phyloP scores from a whole-genome alignment of 2,797 vertebrate species.

The Sebastes dallii region DNA sequence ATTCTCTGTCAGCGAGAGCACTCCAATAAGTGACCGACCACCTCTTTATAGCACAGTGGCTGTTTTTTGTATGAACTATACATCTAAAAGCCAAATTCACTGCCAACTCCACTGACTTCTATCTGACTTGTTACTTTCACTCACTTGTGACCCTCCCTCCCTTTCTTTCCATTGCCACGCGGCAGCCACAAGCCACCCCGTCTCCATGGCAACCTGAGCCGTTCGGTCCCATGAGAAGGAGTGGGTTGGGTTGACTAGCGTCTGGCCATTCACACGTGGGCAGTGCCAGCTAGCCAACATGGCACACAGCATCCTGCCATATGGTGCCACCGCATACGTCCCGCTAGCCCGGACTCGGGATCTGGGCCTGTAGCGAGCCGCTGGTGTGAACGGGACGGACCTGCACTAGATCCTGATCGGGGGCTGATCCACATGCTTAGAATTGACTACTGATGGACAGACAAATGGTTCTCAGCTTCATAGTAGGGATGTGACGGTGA shows the following conservation, averaged over 20 bases:
- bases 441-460: background rate
- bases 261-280: slow-evolving; percentile 84
- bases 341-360: slow-evolving; percentile 68
- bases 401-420: slow-evolving; percentile 52
- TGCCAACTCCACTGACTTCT: slow-evolving; percentile 59
- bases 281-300: slow-evolving; percentile 86
- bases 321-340: slow-evolving; percentile 85
- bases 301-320: slow-evolving; percentile 86
- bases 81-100: slow-evolving; percentile 45
- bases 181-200: slow-evolving; percentile 77
- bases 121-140: slow-evolving; percentile 71
- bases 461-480: background rate
- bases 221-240: slow-evolving; percentile 81
- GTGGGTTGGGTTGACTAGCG: slow-evolving; percentile 83
- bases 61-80: slow-evolving; percentile 50
- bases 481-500: too few relatives aligned
- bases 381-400: slow-evolving; percentile 72
- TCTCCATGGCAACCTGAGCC: slow-evolving; percentile 84
- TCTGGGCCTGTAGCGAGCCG: slow-evolving; percentile 55
- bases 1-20: slow-evolving; percentile 56
- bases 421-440: slow-evolving; percentile 40
- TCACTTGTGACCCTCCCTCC: slow-evolving; percentile 63
- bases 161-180: slow-evolving; percentile 67
- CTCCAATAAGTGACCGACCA: slow-evolving; percentile 57
- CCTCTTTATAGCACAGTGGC: slow-evolving; percentile 43